Evolutionary conservation across 2,113 vertebrate genomes (phyloP).

Genomic region (Crotophaga sulcirostris): DNA sequence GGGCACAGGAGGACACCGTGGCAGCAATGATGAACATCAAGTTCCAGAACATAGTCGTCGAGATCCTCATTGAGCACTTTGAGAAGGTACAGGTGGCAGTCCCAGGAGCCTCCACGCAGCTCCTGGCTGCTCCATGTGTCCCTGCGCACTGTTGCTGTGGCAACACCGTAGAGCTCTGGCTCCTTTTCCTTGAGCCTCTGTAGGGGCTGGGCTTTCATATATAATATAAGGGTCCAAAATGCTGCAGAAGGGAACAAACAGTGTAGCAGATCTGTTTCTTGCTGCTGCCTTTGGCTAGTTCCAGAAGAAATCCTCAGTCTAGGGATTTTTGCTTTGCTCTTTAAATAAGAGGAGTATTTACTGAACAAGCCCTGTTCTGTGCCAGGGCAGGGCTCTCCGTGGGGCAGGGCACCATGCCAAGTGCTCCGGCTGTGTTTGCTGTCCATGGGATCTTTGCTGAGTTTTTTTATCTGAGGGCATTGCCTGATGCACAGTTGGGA

Average conservation of each 20-base stretch:
- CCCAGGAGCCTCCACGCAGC: background rate
- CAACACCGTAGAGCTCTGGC: background rate
- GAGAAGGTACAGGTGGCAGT: constrained; percentile 80
- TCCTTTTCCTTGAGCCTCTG: background rate
- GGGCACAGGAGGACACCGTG: constrained; percentile 93
- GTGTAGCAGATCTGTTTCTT: background rate
- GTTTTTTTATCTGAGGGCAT: background rate
- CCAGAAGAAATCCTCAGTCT: background rate
- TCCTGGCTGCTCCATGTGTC: background rate
- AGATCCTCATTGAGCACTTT: constrained; percentile 94
- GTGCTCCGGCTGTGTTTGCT: background rate
- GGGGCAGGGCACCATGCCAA: background rate
- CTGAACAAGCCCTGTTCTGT: background rate
- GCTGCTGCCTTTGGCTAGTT: background rate
- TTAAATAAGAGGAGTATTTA: background rate
- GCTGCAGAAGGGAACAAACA: background rate
- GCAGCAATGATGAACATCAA: constrained; percentile 99
- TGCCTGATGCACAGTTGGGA: rapidly evolving
- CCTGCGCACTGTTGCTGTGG: background rate
- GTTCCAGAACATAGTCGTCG: constrained; percentile 96
- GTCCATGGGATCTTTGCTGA: background rate
- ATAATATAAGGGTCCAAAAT: background rate
- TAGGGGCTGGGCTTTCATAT: background rate
- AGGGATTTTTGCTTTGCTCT: background rate
- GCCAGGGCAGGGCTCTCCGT: background rate